These are phyloP conservation scores for Gambusia yucatana DNA, from an alignment of 2,797 vertebrate genomes.

Conservation along the genomic window DNA sequence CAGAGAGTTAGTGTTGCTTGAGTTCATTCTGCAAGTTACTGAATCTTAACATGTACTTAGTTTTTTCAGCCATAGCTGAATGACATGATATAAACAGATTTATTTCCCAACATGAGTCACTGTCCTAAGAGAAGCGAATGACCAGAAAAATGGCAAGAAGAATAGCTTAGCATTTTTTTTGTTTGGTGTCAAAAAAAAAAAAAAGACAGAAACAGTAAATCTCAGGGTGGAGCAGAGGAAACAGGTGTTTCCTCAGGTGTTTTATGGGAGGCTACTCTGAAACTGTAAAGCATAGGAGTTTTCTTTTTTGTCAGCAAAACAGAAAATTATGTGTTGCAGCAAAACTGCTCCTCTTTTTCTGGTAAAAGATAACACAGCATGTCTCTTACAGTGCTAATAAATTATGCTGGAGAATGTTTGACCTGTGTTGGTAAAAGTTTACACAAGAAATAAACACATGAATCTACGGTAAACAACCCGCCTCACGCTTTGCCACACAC, in stretches of 20 bases:
- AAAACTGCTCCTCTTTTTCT: neutral
- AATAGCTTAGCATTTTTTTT: neutral
- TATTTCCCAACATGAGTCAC: neutral
- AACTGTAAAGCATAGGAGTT: neutral
- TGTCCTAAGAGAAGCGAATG: neutral
- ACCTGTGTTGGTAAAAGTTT: conserved; percentile 15
- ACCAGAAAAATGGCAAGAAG: neutral
- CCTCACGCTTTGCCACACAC: conserved; percentile 3
- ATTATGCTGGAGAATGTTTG: conserved; percentile 15
- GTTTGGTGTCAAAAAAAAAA: neutral
- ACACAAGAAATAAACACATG: conserved; percentile 41
- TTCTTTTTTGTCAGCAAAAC: neutral
- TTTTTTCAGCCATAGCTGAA: neutral
- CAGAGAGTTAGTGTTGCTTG: neutral
- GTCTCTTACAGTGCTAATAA: neutral
- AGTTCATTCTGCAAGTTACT: neutral
- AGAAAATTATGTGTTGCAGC: neutral
- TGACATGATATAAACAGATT: neutral
- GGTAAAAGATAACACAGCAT: neutral
- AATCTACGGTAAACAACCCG: conserved; percentile 54
- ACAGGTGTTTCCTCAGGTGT: conserved; percentile 5
- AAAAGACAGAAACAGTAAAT: neutral
- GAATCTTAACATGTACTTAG: neutral
- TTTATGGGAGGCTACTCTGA: neutral
- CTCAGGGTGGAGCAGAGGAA: neutral